Percentiles rank a stretch among this genome's conserved stretches.
Conservation (phyloP, 2,113 vertebrate species). For the Empidonax traillii region DNA sequence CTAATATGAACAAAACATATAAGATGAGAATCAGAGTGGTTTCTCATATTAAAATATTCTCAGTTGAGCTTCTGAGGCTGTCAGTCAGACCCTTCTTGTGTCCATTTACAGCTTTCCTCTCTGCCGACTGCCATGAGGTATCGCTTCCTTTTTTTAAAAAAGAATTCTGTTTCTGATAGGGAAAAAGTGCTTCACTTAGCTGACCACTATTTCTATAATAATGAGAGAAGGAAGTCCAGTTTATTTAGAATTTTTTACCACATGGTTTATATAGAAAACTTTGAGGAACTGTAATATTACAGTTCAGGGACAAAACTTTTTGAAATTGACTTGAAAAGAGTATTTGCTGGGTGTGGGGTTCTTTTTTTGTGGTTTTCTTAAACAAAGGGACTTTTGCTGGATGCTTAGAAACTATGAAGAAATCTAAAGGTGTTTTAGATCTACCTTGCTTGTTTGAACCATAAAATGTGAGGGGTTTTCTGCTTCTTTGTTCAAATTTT, state of each 20-base stretch:
- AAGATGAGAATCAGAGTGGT: neutral
- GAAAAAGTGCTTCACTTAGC: neutral
- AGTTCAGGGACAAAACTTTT: neutral
- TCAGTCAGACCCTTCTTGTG: neutral
- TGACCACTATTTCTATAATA: neutral
- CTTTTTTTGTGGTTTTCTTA: neutral
- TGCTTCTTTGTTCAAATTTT: neutral
- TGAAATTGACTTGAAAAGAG: neutral
- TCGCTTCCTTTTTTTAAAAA: neutral
- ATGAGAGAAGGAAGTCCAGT: neutral
- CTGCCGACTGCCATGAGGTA: neutral
- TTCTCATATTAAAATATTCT: neutral
- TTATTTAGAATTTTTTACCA: neutral
- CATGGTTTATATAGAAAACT: neutral
- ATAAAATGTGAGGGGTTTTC: neutral
- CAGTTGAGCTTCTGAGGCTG: neutral
- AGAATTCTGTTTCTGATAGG: neutral
- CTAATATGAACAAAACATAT: neutral
- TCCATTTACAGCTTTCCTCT: neutral
- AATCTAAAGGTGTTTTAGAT: neutral
- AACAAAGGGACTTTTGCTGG: neutral
- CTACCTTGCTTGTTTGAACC: neutral
- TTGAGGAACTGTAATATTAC: neutral
- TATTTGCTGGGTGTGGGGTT: neutral
- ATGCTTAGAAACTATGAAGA: neutral